A percentile compares a stretch with the other conserved stretches of the same genome.
These are phyloP conservation scores for Drosophila pullipes DNA, from an alignment of 2,888 invertebrate species.

Conservation along the genomic window DNA sequence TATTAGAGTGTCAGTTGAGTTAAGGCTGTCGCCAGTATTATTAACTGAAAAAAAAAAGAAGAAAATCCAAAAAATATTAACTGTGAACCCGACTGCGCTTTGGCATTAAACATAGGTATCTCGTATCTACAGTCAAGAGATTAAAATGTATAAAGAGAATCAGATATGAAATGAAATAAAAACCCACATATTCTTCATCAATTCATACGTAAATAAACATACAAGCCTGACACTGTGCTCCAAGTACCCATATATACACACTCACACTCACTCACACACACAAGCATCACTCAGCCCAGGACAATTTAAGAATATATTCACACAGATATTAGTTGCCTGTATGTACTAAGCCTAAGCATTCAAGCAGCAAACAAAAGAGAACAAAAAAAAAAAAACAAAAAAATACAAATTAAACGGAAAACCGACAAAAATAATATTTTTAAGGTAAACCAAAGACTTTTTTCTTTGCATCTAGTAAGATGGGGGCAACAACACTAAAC, in stretches of 20 bases:
- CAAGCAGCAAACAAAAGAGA: slow-evolving; percentile 31
- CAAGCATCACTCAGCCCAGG: slow-evolving; percentile 38
- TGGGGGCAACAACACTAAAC: slow-evolving; percentile 60
- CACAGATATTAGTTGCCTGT: slow-evolving; percentile 70
- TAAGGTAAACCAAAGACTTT: slow-evolving; percentile 85
- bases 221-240: slow-evolving; percentile 21
- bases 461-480: slow-evolving; percentile 80
- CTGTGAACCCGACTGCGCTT: slow-evolving; percentile 37
- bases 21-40: slow-evolving; percentile 16
- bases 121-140: slow-evolving; percentile 5
- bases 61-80: slow-evolving; percentile 1
- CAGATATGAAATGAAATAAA: slow-evolving; percentile 16
- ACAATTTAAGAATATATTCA: slow-evolving; percentile 31
- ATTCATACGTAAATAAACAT: slow-evolving; percentile 71
- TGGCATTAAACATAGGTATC: slow-evolving; percentile 36
- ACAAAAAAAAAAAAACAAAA: slow-evolving; percentile 1
- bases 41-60: background rate
- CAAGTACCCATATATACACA: slow-evolving; percentile 39
- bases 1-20: slow-evolving; percentile 4
- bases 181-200: slow-evolving; percentile 49
- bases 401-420: slow-evolving; percentile 18
- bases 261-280: slow-evolving; percentile 5
- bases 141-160: slow-evolving; percentile 28
- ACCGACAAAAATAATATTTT: slow-evolving; percentile 60
- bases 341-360: slow-evolving; percentile 65